Base-by-base conservation (phyloP, 2,797 vertebrate species). In the Alca torda region DNA sequence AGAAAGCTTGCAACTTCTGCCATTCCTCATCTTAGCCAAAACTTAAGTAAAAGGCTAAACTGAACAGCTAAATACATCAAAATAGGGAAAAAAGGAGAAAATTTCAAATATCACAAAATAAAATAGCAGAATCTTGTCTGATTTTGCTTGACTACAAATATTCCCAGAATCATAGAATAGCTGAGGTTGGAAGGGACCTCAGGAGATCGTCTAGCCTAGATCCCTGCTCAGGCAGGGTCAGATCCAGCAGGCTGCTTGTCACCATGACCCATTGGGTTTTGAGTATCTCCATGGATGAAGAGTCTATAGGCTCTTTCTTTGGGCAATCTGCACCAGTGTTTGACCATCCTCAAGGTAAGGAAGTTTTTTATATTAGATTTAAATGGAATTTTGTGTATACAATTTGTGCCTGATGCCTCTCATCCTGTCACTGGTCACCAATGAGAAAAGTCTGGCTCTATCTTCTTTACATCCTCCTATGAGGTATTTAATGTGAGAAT, bases 1-100 rank as follows among this genome's bases (percentile, higher is more conserved):
- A 90, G 63, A 96, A 96, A 92, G 78, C 77, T 87, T 4, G 5
- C 60, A 93, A 93, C 77, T 96, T 92, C 53, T 89, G 18, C 50
- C 59, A 76, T 48, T 33, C 54, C 67, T 85, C n/a, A 72, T 94
- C 69, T 88, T 64, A 84, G 51, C 20, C 59, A 85, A 79, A 95
- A 84, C n/a, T 69, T 69, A 45, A 90, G 45, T 37, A 90, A 89
- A 94, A 83, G 80, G 77, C 57, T 80, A 82, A 93, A 87, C 18
- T 21, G 20, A 84, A 82, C 50, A 76, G n/a, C 43, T 70, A 93
- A 82, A 84, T 76, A 67, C 11, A 79, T 61, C 10, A 81, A 84
- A 96, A 77, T 11, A 76, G 17, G 30, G 33, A 61, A 18, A 37
- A 19, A 24, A 37, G 18, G 26, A 43, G 4, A 39, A 31, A 26